Percentiles rank a stretch among this genome's conserved stretches.
phyloP scores from a whole-genome alignment of 2,888 invertebrate genomes.

The Acanthopleura granulata region DNA sequence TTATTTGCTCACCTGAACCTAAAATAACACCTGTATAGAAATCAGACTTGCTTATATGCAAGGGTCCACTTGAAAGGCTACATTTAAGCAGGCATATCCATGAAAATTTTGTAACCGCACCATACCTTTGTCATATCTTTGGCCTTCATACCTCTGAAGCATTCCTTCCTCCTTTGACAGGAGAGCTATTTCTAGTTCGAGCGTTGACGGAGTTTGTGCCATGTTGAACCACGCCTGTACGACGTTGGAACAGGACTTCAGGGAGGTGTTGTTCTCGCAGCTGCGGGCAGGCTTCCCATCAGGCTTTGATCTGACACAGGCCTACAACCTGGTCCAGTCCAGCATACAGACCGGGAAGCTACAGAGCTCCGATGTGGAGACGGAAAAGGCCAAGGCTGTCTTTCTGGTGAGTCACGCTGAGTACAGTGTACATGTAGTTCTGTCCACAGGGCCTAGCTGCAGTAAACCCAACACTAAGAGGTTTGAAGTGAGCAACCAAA shows the following conservation, averaged over 20 bases:
- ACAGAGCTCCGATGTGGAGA: slow-evolving; percentile 80
- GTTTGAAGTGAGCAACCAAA: too few species aligned
- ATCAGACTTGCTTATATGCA: too few species aligned
- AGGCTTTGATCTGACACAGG: slow-evolving; percentile 74
- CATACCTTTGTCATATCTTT: too few species aligned
- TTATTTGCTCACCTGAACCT: too few species aligned
- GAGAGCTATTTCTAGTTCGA: slow-evolving; percentile 90
- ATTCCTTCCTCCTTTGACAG: slow-evolving; percentile 71
- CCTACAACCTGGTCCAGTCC: slow-evolving; percentile 85
- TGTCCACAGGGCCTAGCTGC: neutral
- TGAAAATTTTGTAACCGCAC: too few species aligned
- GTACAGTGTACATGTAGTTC: neutral
- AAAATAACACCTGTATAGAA: too few species aligned
- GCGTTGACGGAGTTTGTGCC: slow-evolving; percentile 95
- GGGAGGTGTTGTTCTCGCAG: slow-evolving; percentile 79
- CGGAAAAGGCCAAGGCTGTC: slow-evolving; percentile 73
- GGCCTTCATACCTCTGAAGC: too few species aligned
- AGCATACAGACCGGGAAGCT: slow-evolving; percentile 85
- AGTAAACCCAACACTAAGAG: neutral
- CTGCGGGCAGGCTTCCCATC: slow-evolving; percentile 83
- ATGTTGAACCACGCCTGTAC: slow-evolving; percentile 93
- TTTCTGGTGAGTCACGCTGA: slow-evolving; percentile 77
- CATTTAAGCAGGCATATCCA: too few species aligned
- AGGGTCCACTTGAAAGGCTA: too few species aligned
- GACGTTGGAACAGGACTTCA: slow-evolving; percentile 87